A percentile compares a stretch with the other conserved stretches of the same genome.
Conservation (phyloP, 2,888 invertebrate species). For the Gerosis bhagava region DNA sequence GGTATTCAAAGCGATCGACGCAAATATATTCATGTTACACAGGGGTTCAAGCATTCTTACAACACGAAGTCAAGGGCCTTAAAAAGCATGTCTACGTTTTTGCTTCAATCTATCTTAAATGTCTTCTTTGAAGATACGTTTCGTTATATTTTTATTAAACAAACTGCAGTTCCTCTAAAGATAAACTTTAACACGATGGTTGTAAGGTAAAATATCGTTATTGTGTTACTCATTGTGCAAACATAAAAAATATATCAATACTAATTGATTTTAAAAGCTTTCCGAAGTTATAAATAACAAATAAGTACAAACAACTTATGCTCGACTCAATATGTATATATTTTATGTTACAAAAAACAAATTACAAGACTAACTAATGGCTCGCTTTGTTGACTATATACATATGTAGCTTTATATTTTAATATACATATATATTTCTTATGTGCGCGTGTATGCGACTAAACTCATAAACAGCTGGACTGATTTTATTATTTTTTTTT, state of each 20-base stretch:
- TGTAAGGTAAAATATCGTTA: background rate
- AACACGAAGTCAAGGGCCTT: slow-evolving; percentile 4
- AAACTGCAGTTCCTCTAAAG: background rate
- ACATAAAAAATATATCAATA: slow-evolving; percentile 1
- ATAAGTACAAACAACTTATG: background rate
- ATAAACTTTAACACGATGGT: background rate
- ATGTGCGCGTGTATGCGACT: no score
- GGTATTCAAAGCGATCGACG: no score
- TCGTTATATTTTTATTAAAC: background rate
- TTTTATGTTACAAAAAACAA: no score
- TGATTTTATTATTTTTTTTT: no score
- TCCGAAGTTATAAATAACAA: background rate
- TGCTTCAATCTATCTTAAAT: slow-evolving; percentile 2
- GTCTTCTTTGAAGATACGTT: slow-evolving; percentile 3
- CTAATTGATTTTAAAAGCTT: slow-evolving; percentile 4
- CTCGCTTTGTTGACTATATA: no score
- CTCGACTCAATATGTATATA: no score
- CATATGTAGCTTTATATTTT: no score
- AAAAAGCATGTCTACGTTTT: slow-evolving; percentile 5
- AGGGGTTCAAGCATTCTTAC: background rate
- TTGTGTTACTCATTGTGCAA: background rate
- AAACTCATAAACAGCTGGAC: no score
- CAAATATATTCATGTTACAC: no score
- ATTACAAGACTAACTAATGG: no score
- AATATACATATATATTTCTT: no score